Percentiles rank a stretch among this genome's conserved stretches.
These are phyloP conservation scores for Thaumatotibia leucotreta DNA, from an alignment of 1,140 invertebrate species.

Conservation along the genomic window DNA sequence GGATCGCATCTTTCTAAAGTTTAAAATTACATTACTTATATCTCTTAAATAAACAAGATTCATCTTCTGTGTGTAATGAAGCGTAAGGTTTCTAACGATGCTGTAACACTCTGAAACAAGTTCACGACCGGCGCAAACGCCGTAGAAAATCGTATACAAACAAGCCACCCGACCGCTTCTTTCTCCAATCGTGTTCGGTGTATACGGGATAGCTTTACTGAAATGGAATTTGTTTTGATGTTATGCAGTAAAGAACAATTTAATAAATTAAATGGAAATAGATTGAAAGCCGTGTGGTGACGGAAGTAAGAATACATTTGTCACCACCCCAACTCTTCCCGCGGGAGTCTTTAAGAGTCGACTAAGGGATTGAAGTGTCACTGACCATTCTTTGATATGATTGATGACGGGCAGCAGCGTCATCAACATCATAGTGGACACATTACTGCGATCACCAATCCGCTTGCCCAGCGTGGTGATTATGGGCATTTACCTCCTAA, in stretches of 20 bases:
- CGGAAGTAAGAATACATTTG: too few species aligned
- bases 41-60: not conserved
- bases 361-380: too few species aligned
- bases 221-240: not conserved
- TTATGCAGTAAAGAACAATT: not conserved
- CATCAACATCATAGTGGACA: too few species aligned
- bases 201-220: not conserved
- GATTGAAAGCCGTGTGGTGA: too few species aligned
- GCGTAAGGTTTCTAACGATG: conserved; percentile 5
- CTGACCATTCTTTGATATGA: too few species aligned
- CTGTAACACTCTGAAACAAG: conserved; percentile 4
- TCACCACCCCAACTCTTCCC: too few species aligned
- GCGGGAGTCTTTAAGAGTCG: too few species aligned
- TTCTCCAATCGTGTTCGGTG: not conserved
- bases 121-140: not conserved
- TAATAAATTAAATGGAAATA: not conserved
- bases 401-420: too few species aligned
- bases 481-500: too few species aligned
- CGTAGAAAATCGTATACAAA: conserved; percentile 13
- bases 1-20: not conserved
- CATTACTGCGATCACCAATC: too few species aligned
- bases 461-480: too few species aligned
- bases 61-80: not conserved
- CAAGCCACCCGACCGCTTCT: conserved; percentile 9
- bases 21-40: not conserved